A percentile compares a stretch with the other conserved stretches of the same genome.
Conservation (phyloP, 2,797 vertebrate species). For the Acanthis flammea region DNA sequence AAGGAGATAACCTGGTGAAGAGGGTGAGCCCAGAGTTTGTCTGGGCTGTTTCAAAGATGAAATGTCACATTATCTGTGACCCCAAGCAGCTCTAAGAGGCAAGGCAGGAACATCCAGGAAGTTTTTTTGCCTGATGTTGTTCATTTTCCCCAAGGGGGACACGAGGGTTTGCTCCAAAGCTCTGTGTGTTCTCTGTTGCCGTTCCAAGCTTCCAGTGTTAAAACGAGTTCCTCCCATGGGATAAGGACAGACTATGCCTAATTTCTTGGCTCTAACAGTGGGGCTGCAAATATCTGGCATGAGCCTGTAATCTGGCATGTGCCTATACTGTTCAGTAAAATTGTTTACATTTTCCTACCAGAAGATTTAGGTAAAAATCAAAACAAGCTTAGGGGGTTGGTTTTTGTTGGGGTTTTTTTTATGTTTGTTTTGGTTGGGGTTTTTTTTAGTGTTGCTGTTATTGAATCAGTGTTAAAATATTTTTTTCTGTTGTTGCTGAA, state of each 20-base stretch:
- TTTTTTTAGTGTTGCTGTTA: conserved; percentile 39
- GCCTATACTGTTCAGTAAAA: conserved; percentile 48
- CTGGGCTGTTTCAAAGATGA: not conserved
- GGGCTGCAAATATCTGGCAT: conserved; percentile 43
- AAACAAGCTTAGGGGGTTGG: conserved; percentile 34
- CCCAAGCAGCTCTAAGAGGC: not conserved
- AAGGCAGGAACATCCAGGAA: not conserved
- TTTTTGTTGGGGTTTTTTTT: not conserved
- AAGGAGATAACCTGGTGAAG: not conserved
- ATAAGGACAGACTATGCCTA: not conserved
- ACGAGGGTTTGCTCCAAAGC: not conserved
- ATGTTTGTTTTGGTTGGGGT: not conserved
- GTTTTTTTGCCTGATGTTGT: not conserved
- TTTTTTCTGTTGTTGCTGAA: conserved; percentile 24
- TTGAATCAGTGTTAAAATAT: conserved; percentile 59
- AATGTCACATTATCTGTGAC: not conserved
- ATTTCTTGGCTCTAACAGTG: not conserved
- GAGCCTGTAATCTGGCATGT: conserved; percentile 44
- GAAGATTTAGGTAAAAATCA: conserved; percentile 54
- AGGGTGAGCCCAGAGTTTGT: not conserved
- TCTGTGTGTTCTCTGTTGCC: not conserved
- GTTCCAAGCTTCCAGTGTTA: not conserved
- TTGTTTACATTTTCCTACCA: conserved; percentile 69
- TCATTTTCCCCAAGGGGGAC: not conserved
- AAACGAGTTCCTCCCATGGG: not conserved